A percentile compares a stretch with the other conserved stretches of the same genome.
phyloP scores from a whole-genome alignment of 2,888 invertebrate genomes.

The Xanthia icteritia region DNA sequence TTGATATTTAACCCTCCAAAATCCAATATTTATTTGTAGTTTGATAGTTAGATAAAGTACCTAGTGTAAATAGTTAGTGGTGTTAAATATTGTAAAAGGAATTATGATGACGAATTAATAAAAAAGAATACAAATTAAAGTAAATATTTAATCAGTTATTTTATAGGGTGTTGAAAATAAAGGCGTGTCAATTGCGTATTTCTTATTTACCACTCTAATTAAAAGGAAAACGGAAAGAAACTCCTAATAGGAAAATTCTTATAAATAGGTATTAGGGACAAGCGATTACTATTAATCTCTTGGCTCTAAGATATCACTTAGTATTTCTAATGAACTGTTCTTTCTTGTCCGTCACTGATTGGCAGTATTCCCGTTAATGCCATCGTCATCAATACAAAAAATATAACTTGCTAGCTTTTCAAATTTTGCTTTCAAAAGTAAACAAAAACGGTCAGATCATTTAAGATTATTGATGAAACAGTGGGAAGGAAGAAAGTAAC shows the following conservation, averaged over 20 bases:
- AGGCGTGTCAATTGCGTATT: background rate
- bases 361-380: conserved; percentile 22
- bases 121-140: too few species aligned
- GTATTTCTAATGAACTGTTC: conserved; percentile 60
- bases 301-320: conserved; percentile 55
- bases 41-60: too few species aligned
- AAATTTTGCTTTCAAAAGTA: background rate
- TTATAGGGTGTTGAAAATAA: background rate
- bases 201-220: background rate
- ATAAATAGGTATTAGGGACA: conserved; percentile 32
- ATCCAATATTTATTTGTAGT: too few species aligned
- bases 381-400: background rate
- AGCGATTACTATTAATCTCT: conserved; percentile 63
- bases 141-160: background rate
- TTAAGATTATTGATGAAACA: background rate
- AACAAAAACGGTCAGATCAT: background rate
- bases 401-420: background rate
- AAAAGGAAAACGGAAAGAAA: background rate
- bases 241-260: background rate
- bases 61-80: too few species aligned
- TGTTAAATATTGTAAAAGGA: too few species aligned
- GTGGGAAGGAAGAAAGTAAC: background rate
- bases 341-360: conserved; percentile 13
- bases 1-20: background rate
- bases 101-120: too few species aligned